Base-by-base conservation (phyloP, 2,797 vertebrate genomes). In the Falco biarmicus region DNA sequence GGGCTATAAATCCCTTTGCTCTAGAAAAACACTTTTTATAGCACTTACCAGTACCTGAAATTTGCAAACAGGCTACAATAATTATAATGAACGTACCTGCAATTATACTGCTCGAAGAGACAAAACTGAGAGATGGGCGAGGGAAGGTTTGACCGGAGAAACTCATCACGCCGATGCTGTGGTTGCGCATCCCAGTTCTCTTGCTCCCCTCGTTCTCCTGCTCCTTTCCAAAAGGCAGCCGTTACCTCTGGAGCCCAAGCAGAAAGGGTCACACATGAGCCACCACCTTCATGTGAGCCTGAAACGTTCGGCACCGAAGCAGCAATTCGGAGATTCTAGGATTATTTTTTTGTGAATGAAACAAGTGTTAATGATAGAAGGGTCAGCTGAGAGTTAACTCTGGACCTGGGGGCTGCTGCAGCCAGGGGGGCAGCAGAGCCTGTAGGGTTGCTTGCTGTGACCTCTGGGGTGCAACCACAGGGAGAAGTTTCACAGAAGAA, bases 41-140 rank as follows among this genome's bases (percentile, higher is more conserved):
- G 70, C n/a, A 9, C 21, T 54, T n/a, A 15, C 2, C 54, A 48
- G n/a, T 41, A 31, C 61, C 18, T 15, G 15, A 39, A 54, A 41
- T 48, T 34, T 31, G 41, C 48, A 31, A 61, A 25, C 25, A 4
- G 25, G 61, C 13, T 16, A 26, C 8, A 37, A 8, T 39, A 65
- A 37, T 45, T 37, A 34, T 3, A 17, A 50, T 13, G 9, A 69
- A 32, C 28, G 3, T 9, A 28, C n/a, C 59, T 10, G 12, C 28
- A 39, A 47, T 47, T 22, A 18, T 2, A n/a, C 6, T 2, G 1
- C 15, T 20, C 7, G 21, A 31, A 31, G 17, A 7, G 1, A 12
- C 1, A 24, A 34, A 50, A 18, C 25, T 3, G 48, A 54, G 65
- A 13, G 24, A 6, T 19, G 3, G 65, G 22, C n/a, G 3, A 22